phyloP scores from a whole-genome alignment of 2,113 vertebrate species.

The Neolamprologus ventralis region DNA sequence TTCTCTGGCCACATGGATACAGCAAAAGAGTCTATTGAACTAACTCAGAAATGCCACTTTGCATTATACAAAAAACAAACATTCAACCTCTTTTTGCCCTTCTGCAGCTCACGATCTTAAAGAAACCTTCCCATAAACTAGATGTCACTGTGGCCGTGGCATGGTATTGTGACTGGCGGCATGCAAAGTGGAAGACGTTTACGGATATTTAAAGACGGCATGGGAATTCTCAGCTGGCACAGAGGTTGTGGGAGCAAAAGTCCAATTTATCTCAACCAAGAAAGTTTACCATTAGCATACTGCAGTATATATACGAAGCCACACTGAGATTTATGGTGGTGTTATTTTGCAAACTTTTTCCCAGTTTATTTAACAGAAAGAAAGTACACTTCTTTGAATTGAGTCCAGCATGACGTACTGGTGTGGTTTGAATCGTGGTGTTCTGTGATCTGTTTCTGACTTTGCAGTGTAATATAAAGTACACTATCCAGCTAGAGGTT shows the following conservation, averaged over 20 bases:
- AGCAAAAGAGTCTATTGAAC: not conserved
- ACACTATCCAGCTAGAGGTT: not conserved
- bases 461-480: not conserved
- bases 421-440: not conserved
- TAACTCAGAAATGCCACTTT: conserved; percentile 44
- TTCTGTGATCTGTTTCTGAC: not conserved
- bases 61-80: conserved; percentile 52
- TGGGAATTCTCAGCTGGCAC: conserved; percentile 54
- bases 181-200: conserved; percentile 22
- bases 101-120: conserved; percentile 10
- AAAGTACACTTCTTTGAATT: not conserved
- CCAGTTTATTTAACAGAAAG: not conserved
- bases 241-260: not conserved
- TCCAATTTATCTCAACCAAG: not conserved
- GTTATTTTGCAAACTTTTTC: not conserved
- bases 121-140: conserved; percentile 30
- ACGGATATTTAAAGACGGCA: conserved; percentile 61
- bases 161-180: conserved; percentile 3
- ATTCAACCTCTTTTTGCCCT: conserved; percentile 8
- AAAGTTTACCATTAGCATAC: not conserved
- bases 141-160: conserved; percentile 35
- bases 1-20: conserved; percentile 41
- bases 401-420: not conserved
- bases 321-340: conserved; percentile 27
- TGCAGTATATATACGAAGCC: not conserved